Percentiles rank a stretch among this genome's conserved stretches.
Conservation (phyloP, 23 tunicate genomes). For the Trididemnum nubilum region DNA sequence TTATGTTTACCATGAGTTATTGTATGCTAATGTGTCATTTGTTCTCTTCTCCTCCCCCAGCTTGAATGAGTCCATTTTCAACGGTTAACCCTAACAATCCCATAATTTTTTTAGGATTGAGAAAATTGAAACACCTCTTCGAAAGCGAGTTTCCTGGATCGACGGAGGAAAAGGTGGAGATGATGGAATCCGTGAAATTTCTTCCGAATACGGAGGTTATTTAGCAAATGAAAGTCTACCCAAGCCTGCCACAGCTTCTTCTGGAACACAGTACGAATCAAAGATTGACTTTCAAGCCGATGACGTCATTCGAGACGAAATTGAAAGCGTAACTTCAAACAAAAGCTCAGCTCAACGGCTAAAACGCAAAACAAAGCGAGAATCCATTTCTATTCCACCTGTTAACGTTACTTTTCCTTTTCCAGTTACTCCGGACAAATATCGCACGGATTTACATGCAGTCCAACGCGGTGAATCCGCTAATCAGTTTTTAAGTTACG, state of each 20-base stretch:
- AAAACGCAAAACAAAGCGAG: background rate
- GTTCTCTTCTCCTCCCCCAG: too few relatives aligned
- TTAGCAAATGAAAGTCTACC: background rate
- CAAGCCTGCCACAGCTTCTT: background rate
- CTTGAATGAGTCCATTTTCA: too few relatives aligned
- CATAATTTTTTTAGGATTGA: constrained; percentile 1
- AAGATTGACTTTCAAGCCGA: background rate
- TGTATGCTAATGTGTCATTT: too few relatives aligned
- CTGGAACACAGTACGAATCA: constrained; percentile 46
- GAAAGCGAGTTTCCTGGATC: constrained; percentile 57
- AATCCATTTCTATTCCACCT: constrained; percentile 15
- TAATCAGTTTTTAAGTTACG: constrained; percentile 1
- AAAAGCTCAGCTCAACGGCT: background rate
- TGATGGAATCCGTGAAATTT: constrained; percentile 37
- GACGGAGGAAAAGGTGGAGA: constrained; percentile 61
- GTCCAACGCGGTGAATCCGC: background rate
- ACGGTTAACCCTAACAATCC: background rate
- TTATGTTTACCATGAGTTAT: too few relatives aligned
- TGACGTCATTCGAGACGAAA: background rate
- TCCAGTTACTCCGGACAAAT: constrained; percentile 36
- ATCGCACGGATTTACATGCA: background rate
- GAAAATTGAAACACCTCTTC: constrained; percentile 43
- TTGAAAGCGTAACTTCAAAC: background rate
- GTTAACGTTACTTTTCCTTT: constrained; percentile 55
- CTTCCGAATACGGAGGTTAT: constrained; percentile 26